Base-by-base conservation (phyloP, 2,797 vertebrate genomes). In the Botia kubotai region DNA sequence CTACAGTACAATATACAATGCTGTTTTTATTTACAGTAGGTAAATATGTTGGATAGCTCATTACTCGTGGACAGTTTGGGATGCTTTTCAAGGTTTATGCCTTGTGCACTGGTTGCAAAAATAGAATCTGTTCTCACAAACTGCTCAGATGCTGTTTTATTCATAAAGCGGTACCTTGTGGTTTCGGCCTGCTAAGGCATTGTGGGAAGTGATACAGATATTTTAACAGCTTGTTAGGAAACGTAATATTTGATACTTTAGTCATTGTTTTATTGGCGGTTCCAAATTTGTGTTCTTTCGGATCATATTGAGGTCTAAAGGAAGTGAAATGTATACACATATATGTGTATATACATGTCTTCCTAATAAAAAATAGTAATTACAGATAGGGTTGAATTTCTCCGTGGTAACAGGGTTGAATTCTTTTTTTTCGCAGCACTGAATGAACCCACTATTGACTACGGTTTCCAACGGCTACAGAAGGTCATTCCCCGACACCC, bases 401-500 rank as follows among this genome's bases (percentile, higher is more conserved):
- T 19, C 26, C 72, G 26, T 16, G 10, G 21, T 82, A 70, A 80
- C 19, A 29, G 39, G 80, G 33, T 85, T 65, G 85, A 55, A 83
- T 43, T 88, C 53, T 82, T 23, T 86, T 23, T 86, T 72, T 83
- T 43, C 92, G 87, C 89, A 99, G 98, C 98, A 19, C 95, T 98
- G 90, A 98, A 98, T 0, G 97, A 98, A 88, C 98, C 97, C 82
- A 99, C 97, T 91, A 99, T 99, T 87, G 97, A 99, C 94, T 99
- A 99, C 11, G 97, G 98, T 88, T 99, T 99, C 94, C 98, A 99
- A 93, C 94, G 98, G 93, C 94, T 99, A 95, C 97, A 99, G 95
- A 99, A 99, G 94, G 97, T 99, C 89, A 98, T 98, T 88, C 97
- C 98, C 72, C 95, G 97, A 92, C 98, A 98, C 90, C 98, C 97